Conservation (phyloP, 2,113 vertebrate species). For the Chinchilla lanigera region DNA sequence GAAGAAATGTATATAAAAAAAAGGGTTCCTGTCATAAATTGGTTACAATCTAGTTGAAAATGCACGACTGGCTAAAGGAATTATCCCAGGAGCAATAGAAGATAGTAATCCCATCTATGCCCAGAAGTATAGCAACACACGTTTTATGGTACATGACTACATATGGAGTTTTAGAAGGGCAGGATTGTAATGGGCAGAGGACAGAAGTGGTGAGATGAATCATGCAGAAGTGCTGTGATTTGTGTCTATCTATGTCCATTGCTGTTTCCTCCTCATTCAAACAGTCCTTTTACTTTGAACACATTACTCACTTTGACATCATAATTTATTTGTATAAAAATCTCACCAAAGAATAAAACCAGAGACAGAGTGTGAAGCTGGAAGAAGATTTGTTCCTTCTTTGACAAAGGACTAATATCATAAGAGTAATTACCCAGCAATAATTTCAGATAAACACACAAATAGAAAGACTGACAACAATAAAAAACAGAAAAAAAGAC, state of each 20-base stretch:
- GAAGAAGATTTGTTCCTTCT: neutral
- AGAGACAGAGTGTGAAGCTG: neutral
- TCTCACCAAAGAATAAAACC: neutral
- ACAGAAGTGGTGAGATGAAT: neutral
- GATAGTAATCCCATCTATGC: neutral
- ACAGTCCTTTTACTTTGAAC: neutral
- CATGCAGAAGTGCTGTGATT: neutral
- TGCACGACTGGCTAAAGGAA: neutral
- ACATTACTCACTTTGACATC: neutral
- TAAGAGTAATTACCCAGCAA: neutral
- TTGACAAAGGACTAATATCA: constrained; percentile 1
- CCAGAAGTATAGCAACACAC: neutral
- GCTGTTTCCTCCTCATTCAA: neutral
- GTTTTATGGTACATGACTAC: neutral
- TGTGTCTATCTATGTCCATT: neutral
- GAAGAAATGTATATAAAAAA: neutral
- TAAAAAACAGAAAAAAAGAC: neutral
- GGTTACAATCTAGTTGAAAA: constrained; percentile 45
- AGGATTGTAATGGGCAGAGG: neutral
- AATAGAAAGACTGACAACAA: neutral
- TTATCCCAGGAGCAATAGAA: neutral
- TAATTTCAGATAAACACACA: neutral
- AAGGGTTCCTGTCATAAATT: constrained; percentile 61
- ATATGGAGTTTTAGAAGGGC: neutral
- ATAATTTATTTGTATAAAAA: constrained; percentile 33